These are phyloP conservation scores for Nothobranchius kuhntae DNA, from an alignment of 2,113 vertebrate genomes.

Conservation along the genomic window DNA sequence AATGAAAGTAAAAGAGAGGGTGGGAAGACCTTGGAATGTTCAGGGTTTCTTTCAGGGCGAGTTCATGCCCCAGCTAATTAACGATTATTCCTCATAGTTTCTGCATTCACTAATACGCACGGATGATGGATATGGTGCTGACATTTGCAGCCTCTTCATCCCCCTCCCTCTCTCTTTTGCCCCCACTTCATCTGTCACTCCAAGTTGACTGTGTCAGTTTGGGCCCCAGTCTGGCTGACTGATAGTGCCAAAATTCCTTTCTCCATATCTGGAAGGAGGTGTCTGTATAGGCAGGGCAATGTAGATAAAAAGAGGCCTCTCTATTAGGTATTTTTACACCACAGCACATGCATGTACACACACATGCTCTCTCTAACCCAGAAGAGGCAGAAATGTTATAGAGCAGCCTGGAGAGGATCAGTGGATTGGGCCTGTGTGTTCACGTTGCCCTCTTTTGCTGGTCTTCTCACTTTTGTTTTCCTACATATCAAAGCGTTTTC, in stretches of 20 bases:
- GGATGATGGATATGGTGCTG: slow-evolving; percentile 72
- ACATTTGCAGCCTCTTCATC: slow-evolving; percentile 59
- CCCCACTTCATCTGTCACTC: slow-evolving; percentile 53
- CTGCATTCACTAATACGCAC: slow-evolving; percentile 62
- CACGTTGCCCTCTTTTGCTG: slow-evolving; percentile 41
- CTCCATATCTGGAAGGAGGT: slow-evolving; percentile 33
- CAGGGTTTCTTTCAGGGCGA: slow-evolving; percentile 56
- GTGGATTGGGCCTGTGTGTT: slow-evolving; percentile 51
- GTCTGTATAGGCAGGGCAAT: slow-evolving; percentile 36
- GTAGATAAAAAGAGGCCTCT: slow-evolving; percentile 31
- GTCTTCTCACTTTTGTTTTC: slow-evolving; percentile 66
- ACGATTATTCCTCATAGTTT: slow-evolving; percentile 68
- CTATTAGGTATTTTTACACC: slow-evolving; percentile 27
- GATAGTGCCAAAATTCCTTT: slow-evolving; percentile 61
- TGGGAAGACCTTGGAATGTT: slow-evolving; percentile 67
- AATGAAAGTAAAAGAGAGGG: slow-evolving; percentile 45
- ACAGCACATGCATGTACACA: slow-evolving; percentile 25
- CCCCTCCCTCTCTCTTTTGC: slow-evolving; percentile 40
- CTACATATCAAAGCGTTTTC: slow-evolving; percentile 70
- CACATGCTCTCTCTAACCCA: slow-evolving; percentile 37
- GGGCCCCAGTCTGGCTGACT: slow-evolving; percentile 54
- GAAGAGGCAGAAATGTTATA: slow-evolving; percentile 34
- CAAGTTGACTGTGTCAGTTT: slow-evolving; percentile 54
- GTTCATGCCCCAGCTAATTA: slow-evolving; percentile 76
- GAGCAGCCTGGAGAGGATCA: slow-evolving; percentile 56